Conservation (phyloP, 2,113 vertebrate genomes). For the Pomatostomus ruficeps region DNA sequence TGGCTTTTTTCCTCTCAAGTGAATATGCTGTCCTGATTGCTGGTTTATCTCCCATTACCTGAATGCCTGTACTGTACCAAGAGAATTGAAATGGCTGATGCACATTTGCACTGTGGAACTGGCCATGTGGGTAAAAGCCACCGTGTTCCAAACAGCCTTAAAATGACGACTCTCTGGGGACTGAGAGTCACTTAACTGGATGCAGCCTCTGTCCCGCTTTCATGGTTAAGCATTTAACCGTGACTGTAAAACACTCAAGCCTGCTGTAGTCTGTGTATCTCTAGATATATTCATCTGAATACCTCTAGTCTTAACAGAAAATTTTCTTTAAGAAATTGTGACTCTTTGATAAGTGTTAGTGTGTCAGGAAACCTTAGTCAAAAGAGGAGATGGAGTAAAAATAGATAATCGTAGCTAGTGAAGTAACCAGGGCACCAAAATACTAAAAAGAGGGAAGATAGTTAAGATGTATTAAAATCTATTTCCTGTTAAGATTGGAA, state of each 20-base stretch:
- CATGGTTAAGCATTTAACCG: neutral
- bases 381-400: neutral
- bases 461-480: neutral
- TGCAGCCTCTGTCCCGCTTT: constrained; percentile 21
- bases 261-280: neutral
- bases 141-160: constrained; percentile 51
- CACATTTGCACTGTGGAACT: constrained; percentile 50
- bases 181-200: constrained; percentile 41
- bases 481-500: neutral
- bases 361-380: neutral
- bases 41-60: neutral
- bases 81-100: constrained; percentile 21
- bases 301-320: neutral
- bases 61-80: neutral
- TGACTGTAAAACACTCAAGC: neutral
- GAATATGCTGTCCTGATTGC: neutral
- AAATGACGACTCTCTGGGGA: constrained; percentile 12
- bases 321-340: neutral
- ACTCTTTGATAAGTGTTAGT: neutral
- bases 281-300: neutral
- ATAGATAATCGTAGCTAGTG: accelerated
- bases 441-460: neutral
- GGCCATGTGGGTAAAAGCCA: neutral
- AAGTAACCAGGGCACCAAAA: neutral
- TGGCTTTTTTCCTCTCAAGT: neutral